Conservation (phyloP, 2,113 vertebrate species). For the Hypanus sabinus region DNA sequence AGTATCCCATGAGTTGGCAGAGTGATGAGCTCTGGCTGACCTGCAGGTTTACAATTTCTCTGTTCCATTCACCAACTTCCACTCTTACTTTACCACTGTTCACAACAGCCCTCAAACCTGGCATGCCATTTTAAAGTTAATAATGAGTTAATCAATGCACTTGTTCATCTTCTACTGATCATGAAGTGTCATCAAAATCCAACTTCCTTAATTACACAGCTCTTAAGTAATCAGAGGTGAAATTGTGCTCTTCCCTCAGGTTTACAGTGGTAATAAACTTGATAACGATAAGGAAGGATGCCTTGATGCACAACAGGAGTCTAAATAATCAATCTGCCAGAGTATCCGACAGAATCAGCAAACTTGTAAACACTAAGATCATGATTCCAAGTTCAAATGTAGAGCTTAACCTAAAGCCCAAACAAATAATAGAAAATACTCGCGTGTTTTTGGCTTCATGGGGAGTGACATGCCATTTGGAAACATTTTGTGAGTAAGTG, state of each 20-base stretch:
- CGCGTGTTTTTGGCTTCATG: background rate
- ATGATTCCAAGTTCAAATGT: background rate
- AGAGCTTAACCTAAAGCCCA: background rate
- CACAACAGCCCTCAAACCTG: background rate
- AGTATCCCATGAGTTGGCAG: background rate
- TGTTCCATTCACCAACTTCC: background rate
- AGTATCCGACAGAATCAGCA: background rate
- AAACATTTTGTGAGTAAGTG: background rate
- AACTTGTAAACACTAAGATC: background rate
- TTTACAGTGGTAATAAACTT: background rate
- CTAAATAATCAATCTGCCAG: constrained; percentile 6
- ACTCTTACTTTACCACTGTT: background rate
- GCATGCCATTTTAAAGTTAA: background rate
- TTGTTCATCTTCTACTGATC: background rate
- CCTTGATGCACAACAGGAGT: background rate
- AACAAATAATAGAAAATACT: background rate
- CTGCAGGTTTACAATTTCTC: background rate
- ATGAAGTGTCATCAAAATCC: background rate
- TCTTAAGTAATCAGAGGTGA: background rate
- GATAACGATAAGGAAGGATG: background rate
- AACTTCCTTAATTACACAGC: background rate
- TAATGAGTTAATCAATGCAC: background rate
- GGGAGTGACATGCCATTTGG: too few relatives aligned
- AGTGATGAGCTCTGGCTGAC: background rate
- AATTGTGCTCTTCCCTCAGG: background rate